Conservation (phyloP, 1,140 invertebrate species). For the Macrotrachela quadricornifera region DNA sequence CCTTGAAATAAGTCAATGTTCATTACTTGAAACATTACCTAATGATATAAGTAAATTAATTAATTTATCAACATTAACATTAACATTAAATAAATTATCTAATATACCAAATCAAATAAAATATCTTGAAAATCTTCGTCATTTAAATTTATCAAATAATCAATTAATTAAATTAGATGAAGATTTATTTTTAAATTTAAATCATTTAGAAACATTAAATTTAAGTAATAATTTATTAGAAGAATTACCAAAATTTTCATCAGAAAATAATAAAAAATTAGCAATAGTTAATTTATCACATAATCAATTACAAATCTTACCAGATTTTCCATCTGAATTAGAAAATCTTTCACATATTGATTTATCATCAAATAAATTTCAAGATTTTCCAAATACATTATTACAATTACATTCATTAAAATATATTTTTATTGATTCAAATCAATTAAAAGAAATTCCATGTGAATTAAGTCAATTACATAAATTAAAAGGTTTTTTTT, state of each 20-base stretch:
- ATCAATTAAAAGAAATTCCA: conserved; percentile 41
- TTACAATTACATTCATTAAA: conserved; percentile 40
- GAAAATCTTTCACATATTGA: conserved; percentile 44
- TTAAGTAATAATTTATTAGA: conserved; percentile 42
- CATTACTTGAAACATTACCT: conserved; percentile 33
- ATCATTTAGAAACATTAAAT: conserved; percentile 46
- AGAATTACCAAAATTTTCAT: conserved; percentile 36
- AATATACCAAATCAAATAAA: conserved; percentile 39
- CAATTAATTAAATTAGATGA: conserved; percentile 38
- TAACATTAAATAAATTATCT: conserved; percentile 41
- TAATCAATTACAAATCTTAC: conserved; percentile 43
- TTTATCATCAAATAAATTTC: conserved; percentile 44
- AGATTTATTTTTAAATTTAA: conserved; percentile 35
- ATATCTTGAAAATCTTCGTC: conserved; percentile 43
- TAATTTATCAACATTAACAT: conserved; percentile 42
- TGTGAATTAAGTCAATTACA: conserved; percentile 40
- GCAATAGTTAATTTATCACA: conserved; percentile 39
- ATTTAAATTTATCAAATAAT: conserved; percentile 48
- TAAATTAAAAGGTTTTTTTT: conserved; percentile 37
- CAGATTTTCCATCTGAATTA: conserved; percentile 36
- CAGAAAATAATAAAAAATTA: conserved; percentile 37
- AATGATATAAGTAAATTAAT: conserved; percentile 37
- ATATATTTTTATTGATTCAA: conserved; percentile 44
- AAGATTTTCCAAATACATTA: conserved; percentile 39
- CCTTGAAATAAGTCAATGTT: conserved; percentile 39